Evolutionary conservation across 1,140 invertebrate species (phyloP).

Genomic region (Pseudomyrmex flavicornis): DNA sequence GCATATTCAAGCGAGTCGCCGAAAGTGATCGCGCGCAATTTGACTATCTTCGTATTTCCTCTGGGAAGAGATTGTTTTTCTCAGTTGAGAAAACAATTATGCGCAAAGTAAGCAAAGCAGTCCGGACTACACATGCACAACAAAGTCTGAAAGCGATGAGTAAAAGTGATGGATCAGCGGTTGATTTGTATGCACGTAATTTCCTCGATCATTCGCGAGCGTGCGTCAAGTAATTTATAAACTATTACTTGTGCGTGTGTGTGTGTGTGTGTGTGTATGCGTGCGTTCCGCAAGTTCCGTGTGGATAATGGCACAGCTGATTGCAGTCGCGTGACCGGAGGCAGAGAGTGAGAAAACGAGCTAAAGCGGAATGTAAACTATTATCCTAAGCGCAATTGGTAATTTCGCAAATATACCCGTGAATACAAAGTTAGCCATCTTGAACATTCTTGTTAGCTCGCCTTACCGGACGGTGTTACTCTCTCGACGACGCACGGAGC

Average conservation of each 20-base stretch:
- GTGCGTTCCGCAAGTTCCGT: conserved; percentile 49
- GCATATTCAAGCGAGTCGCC: conserved; percentile 58
- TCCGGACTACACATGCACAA: not conserved
- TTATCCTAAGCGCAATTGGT: conserved; percentile 55
- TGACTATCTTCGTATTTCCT: not conserved
- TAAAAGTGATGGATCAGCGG: conserved; percentile 28
- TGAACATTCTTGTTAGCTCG: not conserved
- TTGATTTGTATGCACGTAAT: conserved; percentile 23
- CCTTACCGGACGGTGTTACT: conserved; percentile 11
- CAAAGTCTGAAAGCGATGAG: not conserved
- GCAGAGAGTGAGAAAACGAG: conserved; percentile 42
- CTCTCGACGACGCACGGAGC: not conserved
- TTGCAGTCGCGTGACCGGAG: conserved; percentile 58
- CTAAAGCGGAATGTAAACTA: conserved; percentile 46
- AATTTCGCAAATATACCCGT: conserved; percentile 31
- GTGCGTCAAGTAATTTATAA: conserved; percentile 59
- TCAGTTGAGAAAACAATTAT: not conserved
- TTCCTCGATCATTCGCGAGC: conserved; percentile 45
- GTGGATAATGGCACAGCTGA: conserved; percentile 50
- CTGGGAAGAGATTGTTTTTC: not conserved
- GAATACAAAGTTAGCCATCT: conserved; percentile 2
- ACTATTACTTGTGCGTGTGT: not conserved
- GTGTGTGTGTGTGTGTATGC: not conserved
- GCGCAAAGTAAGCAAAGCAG: not conserved
- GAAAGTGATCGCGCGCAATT: not conserved